Base-by-base conservation (phyloP, 1,140 invertebrate species). In the Heliothis virescens region DNA sequence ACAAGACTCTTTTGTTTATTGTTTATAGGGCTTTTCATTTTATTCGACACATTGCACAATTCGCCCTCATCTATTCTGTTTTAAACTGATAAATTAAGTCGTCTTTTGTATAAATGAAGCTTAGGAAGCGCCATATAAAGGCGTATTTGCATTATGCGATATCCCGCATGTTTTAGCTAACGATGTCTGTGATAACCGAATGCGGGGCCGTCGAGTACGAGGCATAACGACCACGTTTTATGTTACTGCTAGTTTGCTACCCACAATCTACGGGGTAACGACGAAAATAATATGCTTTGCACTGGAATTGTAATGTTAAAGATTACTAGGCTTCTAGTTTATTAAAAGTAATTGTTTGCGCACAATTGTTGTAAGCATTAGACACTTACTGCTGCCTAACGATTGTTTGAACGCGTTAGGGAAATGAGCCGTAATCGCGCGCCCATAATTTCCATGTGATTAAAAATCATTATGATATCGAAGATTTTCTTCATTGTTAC, bases 401-500 rank as follows among this genome's bases (percentile, higher is more conserved):
- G 65, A 52, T 7, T 52, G 50, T 53, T 65, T 29, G 29, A 48
- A 69, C 65, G 12, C 48, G 21, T 71, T 71, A 71, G 67, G 67
- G 48, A 71, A 29, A 71, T 71, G 48, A 71, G 67, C 4, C 48
- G 12, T 71, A 21, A 71, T 53, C 21, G 16, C 50, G 26, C 67
- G 50, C 67, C 26, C 18, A n/a, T 67, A 29, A 71, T 71, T 71
- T 53, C 5, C 48, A 12, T 53, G 18, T 26, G 18, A 13, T 15
- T 71, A 71, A 48, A 53, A 34, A 71, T 53, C 3, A 55, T 34
- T 13, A 55, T 71, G 21, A 34, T 48, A 4, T 48, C 41, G 16
- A 65, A 21, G 67, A 52, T 26, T 29, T 41, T 26, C 16, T 48
- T 72, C 9, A 11, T 80, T 72, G 59, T 85, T 83, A 16, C 87